Evolutionary conservation across 1,140 invertebrate genomes (phyloP), one percentile per base, ranked within the genome.

Genomic region (Thrips palmi): DNA sequence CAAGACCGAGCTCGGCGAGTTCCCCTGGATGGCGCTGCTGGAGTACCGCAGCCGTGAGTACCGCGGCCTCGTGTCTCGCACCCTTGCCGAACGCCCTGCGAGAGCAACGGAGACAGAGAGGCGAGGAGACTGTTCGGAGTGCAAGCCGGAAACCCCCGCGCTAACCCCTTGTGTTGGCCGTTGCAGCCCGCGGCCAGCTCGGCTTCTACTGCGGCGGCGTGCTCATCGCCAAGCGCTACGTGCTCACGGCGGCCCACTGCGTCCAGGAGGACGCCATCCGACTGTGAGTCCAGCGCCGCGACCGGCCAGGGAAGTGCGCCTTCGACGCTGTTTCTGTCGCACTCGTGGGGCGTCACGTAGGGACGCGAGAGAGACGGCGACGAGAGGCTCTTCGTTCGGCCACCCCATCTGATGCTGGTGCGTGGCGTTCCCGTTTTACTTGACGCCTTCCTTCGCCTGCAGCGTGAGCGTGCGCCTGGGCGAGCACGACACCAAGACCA

Each of bases 171-270:
- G n/a, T n/a, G n/a, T n/a, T n/a, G n/a, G n/a, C n/a, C n/a, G n/a
- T n/a, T n/a, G n/a, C n/a, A n/a, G n/a, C n/a, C n/a, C n/a, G n/a
- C n/a, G n/a, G n/a, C n/a, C 71, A 81, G 49, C 79, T 78, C 46
- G 68, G 76, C 44, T 85, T 86, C 60, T 86, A 27, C 4, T 92
- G 86, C 53, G 85, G 78, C 0, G 85, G 77, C n/a, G 72, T 75
- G 20, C 59, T 91, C 0, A 67, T 92, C 31, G 73, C 72, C 10
- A 46, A 61, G 0, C 56, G 63, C 7, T 83, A 85, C 52, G 62
- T 88, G 1, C 43, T 91, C 2, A 88, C 85, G 1, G 84, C 85
- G 4, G 81, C 68, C 0, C 86, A 89, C 53, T 91, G 85, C 55
- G 73, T 89, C 11, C 55, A 68, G 17, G 38, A 24, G 49, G 49